These are phyloP conservation scores for Pristiophorus japonicus DNA, from an alignment of 2,113 vertebrate genomes.

Conservation along the genomic window DNA sequence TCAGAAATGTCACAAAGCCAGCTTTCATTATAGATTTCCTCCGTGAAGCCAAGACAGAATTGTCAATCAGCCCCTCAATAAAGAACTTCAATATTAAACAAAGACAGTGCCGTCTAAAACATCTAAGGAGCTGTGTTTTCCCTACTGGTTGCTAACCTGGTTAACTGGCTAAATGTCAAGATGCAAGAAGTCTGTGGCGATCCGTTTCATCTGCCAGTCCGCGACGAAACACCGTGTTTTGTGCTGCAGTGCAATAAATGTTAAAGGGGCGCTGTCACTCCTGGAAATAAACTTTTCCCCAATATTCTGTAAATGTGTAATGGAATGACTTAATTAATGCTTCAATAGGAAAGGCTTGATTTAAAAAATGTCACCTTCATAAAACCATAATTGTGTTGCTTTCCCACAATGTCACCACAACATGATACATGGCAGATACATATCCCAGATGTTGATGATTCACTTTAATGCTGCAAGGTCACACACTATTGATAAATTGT, in stretches of 20 bases:
- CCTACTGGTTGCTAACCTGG: not conserved
- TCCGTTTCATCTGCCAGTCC: not conserved
- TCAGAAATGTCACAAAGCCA: not conserved
- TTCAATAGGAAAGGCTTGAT: not conserved
- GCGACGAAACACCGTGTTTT: not conserved
- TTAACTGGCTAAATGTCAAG: not conserved
- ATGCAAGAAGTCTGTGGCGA: not conserved
- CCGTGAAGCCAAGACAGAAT: not conserved
- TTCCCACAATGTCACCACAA: not conserved
- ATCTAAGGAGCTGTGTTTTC: not conserved
- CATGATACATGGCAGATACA: no score
- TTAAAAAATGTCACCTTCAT: not conserved
- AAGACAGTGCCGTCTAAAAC: not conserved
- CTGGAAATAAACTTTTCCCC: not conserved
- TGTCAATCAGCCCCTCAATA: not conserved
- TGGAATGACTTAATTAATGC: not conserved
- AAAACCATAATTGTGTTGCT: not conserved
- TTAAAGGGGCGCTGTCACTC: not conserved
- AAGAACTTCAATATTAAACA: not conserved
- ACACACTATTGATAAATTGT: not conserved
- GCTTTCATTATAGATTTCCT: not conserved
- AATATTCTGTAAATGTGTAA: not conserved
- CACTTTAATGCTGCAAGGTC: not conserved
- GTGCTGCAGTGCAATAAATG: not conserved
- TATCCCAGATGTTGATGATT: not conserved